Conservation (phyloP, 37 sponge, comb jelly and placozoan genomes). For the Hexactinellida sp. region DNA sequence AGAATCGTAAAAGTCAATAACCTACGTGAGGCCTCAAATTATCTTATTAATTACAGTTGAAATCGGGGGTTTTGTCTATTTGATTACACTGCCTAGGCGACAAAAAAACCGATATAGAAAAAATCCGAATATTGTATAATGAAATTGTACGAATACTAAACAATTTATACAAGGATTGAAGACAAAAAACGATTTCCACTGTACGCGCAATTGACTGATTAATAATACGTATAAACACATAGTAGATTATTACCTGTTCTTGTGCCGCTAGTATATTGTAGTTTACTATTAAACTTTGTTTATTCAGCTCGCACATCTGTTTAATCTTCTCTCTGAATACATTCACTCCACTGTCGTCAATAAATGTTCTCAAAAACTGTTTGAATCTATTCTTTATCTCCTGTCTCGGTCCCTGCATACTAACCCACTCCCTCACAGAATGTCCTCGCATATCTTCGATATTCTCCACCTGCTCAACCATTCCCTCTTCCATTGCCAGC, state of each 20-base stretch:
- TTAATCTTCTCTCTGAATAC: constrained; percentile 86
- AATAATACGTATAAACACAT: neutral
- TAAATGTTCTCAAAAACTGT: constrained; percentile 67
- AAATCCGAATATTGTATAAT: too few relatives aligned
- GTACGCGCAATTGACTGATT: too few relatives aligned
- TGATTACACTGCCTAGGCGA: too few relatives aligned
- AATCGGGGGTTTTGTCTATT: too few relatives aligned
- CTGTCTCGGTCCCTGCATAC: constrained; percentile 76
- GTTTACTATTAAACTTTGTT: constrained; percentile 82
- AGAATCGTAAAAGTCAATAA: too few relatives aligned
- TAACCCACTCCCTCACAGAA: constrained; percentile 96
- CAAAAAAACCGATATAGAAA: too few relatives aligned
- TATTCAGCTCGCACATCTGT: constrained; percentile 94
- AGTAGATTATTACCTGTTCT: constrained; percentile 18
- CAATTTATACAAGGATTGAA: too few relatives aligned
- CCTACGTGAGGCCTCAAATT: too few relatives aligned
- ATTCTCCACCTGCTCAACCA: constrained; percentile 55
- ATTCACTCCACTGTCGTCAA: constrained; percentile 60
- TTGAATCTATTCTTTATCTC: constrained; percentile 95
- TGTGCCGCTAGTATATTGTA: constrained; percentile 69
- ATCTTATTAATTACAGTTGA: too few relatives aligned
- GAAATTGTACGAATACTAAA: too few relatives aligned
- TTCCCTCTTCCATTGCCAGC: constrained; percentile 2
- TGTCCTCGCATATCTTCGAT: constrained; percentile 92
- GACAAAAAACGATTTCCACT: too few relatives aligned